Base-by-base conservation (phyloP, 2,888 invertebrate genomes). In the Pseudoips prasinana region DNA sequence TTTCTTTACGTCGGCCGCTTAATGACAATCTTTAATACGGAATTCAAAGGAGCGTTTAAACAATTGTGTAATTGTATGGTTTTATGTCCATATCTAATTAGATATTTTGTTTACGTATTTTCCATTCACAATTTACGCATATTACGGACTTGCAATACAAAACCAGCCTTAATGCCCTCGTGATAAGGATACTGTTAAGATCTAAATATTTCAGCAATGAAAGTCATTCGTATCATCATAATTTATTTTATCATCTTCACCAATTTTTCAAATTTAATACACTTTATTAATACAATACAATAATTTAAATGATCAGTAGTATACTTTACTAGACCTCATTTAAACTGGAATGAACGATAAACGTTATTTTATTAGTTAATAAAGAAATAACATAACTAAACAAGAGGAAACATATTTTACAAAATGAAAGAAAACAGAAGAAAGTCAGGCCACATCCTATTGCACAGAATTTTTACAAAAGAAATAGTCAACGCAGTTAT, bases 291-390 rank as follows among this genome's bases (percentile, higher is more conserved):
- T 85, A 86, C 82, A 84, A 74, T 87, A 87, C 78, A 87, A 87
- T 88, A 87, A 87, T 88, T 88, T 86, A 85, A 84, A 85, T 86
- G 86, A 84, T 80, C 81, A 78, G 78, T 83, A 80, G 78, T 76
- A 76, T 82, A 85, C 71, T 76, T 77, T 71, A 60, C 82, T 85
- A 85, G 72, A 79, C 79, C 75, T 86, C 82, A 83, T 86, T 85
- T 85, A 82, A 85, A 87, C 76, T 88, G 88, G 88, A 88, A 88
- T 88, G 88, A 87, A 88, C 80, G 75, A 81, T 86, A 85, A 86
- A 84, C 76, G 83, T 84, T 84, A 77, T 82, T 79, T 74, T 64
- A 78, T 79, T 81, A 84, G 73, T 78, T 79, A 79, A 73, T 57
- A 85, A 85, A 79, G 78, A 83, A 82, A 82, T 84, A 87, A 86